phyloP scores from a whole-genome alignment of 1,140 invertebrate genomes.

The Luehdorfia chinensis region DNA sequence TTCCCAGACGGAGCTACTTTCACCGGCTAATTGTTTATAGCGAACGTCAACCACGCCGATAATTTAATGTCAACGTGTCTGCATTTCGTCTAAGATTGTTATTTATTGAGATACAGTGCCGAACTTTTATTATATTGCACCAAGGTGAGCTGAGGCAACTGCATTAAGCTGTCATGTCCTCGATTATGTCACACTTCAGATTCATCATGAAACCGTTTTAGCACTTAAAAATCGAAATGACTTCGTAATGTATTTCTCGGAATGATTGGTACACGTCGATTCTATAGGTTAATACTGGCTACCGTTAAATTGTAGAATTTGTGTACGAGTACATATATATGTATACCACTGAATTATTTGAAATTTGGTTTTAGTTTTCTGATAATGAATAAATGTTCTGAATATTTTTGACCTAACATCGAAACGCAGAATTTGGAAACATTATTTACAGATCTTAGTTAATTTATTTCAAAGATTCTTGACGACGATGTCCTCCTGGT shows the following conservation, averaged over 20 bases:
- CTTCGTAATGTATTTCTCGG: conserved; percentile 15
- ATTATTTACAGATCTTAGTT: no score
- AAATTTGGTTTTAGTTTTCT: no score
- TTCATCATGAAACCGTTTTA: conserved; percentile 30
- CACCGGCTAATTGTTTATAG: conserved; percentile 64
- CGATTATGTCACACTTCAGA: conserved; percentile 42
- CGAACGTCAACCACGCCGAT: conserved; percentile 47
- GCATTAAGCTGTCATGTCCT: conserved; percentile 47
- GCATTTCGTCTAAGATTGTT: conserved; percentile 43
- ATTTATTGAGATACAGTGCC: conserved; percentile 37
- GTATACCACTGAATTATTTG: no score
- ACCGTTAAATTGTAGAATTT: no score
- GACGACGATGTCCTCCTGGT: no score
- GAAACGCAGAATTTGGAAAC: no score
- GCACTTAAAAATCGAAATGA: conserved; percentile 16
- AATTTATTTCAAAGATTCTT: no score
- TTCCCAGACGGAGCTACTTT: conserved; percentile 54
- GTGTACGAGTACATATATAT: no score
- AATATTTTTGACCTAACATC: no score
- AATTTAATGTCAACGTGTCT: conserved; percentile 70
- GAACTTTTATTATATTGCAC: conserved; percentile 39
- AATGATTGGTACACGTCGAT: conserved; percentile 5
- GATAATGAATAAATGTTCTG: no score
- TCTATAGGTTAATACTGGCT: not conserved
- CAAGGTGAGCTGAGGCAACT: conserved; percentile 40